phyloP scores from a whole-genome alignment of 1,140 invertebrate genomes.

The Elymnias hypermnestra region DNA sequence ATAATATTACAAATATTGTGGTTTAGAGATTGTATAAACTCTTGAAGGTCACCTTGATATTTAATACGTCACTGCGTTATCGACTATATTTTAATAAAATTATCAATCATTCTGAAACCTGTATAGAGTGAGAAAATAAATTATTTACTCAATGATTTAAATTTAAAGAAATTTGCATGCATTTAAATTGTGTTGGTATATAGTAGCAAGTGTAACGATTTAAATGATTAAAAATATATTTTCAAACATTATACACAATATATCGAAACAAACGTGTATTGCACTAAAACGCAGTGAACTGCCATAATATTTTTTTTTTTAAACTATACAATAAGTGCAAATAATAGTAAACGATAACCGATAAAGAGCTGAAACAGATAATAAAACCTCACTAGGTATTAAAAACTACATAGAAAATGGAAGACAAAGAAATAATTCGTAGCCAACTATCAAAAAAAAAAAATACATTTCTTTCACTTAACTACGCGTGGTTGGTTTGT shows the following conservation, averaged over 20 bases:
- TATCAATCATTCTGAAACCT: no score
- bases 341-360: constrained; percentile 26
- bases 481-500: constrained; percentile 21
- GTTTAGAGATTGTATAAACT: no score
- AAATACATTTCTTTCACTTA: constrained; percentile 9
- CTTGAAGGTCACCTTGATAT: no score
- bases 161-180: no score
- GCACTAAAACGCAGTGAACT: constrained; percentile 55
- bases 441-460: constrained; percentile 61
- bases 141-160: no score
- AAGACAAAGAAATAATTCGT: constrained; percentile 73
- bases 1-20: no score
- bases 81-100: no score
- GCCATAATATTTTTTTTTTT: constrained; percentile 31
- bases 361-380: constrained; percentile 24
- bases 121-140: no score
- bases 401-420: constrained; percentile 49
- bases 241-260: constrained; percentile 52
- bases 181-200: no score
- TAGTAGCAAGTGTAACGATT: not conserved
- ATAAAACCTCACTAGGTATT: constrained; percentile 19
- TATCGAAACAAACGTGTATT: constrained; percentile 57
- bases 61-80: no score
- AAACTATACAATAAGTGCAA: constrained; percentile 39
- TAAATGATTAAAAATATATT: not conserved